These are phyloP conservation scores for Bombus breviceps DNA, from an alignment of 1,140 invertebrate species.

Conservation along the genomic window DNA sequence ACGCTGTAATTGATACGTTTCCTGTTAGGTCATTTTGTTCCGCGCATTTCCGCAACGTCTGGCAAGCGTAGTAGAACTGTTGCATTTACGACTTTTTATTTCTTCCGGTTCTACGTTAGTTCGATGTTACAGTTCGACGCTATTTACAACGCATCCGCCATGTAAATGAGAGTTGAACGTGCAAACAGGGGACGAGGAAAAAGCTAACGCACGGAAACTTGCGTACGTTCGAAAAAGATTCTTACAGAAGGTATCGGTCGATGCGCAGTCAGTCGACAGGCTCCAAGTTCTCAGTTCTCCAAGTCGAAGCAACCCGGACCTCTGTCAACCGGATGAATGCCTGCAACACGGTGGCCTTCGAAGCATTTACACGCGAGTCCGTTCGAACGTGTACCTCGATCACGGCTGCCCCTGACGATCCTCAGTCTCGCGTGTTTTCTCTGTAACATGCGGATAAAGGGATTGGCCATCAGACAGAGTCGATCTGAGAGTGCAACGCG, in stretches of 20 bases:
- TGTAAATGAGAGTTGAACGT: too few relatives aligned
- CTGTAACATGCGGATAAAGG: constrained; percentile 26
- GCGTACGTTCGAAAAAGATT: not conserved
- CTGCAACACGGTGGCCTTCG: not conserved
- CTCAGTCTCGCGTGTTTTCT: not conserved
- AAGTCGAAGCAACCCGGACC: constrained; percentile 55
- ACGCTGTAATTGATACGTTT: constrained; percentile 32
- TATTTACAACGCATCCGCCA: too few relatives aligned
- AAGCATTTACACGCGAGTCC: constrained; percentile 26
- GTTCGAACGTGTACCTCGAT: not conserved
- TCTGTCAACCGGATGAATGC: not conserved
- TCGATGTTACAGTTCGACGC: not conserved
- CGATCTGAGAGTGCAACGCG: not conserved
- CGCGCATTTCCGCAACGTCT: constrained; percentile 19
- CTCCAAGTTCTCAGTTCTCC: constrained; percentile 63
- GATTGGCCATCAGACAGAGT: not conserved
- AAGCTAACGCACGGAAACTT: too few relatives aligned
- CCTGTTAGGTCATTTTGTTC: constrained; percentile 8
- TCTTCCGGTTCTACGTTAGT: not conserved
- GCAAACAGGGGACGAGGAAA: not conserved
- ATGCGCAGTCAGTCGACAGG: not conserved
- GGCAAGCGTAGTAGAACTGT: not conserved
- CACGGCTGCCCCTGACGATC: not conserved
- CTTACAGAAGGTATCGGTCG: constrained; percentile 24
- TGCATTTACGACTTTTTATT: constrained; percentile 7